Base-by-base conservation (phyloP, 1,140 invertebrate species). In the Drosophila pallidifrons region DNA sequence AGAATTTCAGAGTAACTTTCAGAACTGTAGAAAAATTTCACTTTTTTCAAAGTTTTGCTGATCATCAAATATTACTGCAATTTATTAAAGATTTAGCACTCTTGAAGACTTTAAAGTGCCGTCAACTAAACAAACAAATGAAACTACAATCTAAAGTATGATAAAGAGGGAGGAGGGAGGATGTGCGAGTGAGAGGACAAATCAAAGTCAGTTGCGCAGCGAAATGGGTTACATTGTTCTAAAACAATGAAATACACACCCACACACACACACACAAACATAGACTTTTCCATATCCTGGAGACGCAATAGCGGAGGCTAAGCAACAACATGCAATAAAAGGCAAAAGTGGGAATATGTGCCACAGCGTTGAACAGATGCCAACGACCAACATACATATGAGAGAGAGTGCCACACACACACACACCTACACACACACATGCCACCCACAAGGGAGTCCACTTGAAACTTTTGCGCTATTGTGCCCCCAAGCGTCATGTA, bases 281-380 rank as follows among this genome's bases (percentile, higher is more conserved):
- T 8, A 46, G 45, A 25, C 20, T 25, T 25, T 25, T 25, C 20
- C 20, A 0, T 25, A 25, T 25, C 20, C 13, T 46, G 45, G 7
- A 38, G 8, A 10, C 15, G 58, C 20, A 6, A 5, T 65, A 70
- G 65, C 35, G 54, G 10, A 30, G 63, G 25, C 64, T 60, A 75
- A 52, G 67, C 67, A 80, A 73, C 74, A 81, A 77, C 78, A 85
- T 67, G 83, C 83, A 87, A 88, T 87, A 87, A 87, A 88, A 87
- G 80, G 87, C 85, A 88, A 88, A 89, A 88, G 80, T 89, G 77
- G 85, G 54, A 88, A 88, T 88, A 83, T 89, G 85, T 83, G 83
- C 77, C 85, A 88, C 85, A 87, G 71, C 73, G 80, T 74, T 80
- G 82, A 87, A 79, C 83, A 87, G 80, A 83, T 87, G 83, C 83